Evolutionary conservation across 2,113 vertebrate genomes (phyloP).

Genomic region (Nothoprocta perdicaria): DNA sequence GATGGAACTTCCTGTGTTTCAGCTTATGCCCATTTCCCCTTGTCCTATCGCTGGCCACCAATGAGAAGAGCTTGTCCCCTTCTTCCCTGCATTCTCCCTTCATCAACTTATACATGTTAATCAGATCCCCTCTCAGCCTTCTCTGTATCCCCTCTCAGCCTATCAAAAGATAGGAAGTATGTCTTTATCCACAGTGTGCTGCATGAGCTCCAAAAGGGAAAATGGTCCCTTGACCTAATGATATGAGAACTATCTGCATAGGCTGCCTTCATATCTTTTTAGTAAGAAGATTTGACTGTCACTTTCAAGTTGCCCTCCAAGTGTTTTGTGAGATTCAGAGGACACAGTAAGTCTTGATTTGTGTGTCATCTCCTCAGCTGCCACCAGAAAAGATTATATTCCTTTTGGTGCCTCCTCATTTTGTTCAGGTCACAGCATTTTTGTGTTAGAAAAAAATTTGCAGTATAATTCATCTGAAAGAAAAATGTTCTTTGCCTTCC

Average conservation of each 20-base stretch:
- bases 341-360: background rate
- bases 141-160: too few relatives aligned
- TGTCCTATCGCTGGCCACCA: too few relatives aligned
- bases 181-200: background rate
- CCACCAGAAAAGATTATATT: background rate
- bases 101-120: too few relatives aligned
- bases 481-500: slow-evolving; percentile 11
- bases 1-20: too few relatives aligned
- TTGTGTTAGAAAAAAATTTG: background rate
- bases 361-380: background rate
- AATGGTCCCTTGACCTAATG: background rate
- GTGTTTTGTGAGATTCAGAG: background rate
- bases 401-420: background rate
- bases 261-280: slow-evolving; percentile 1
- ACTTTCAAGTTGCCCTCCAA: background rate
- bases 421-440: background rate
- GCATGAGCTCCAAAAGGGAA: background rate
- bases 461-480: background rate
- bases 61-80: too few relatives aligned
- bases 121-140: too few relatives aligned
- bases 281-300: background rate
- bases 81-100: too few relatives aligned
- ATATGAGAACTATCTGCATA: background rate
- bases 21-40: too few relatives aligned
- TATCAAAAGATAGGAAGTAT: background rate